phyloP scores from a whole-genome alignment of 1,140 invertebrate genomes.

The Calliopsis andreniformis region DNA sequence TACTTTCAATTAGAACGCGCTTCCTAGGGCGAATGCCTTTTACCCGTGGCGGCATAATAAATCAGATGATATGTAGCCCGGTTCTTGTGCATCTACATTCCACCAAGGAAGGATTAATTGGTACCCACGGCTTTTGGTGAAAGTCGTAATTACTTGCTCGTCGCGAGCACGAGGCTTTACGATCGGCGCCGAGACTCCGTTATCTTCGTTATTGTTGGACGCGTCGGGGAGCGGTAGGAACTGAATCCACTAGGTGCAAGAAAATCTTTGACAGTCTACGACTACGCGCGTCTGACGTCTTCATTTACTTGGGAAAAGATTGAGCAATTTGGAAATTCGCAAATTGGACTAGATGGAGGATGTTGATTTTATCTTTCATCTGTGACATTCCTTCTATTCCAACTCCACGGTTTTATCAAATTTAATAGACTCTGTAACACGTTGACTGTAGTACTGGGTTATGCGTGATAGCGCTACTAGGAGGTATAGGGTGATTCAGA shows the following conservation, averaged over 20 bases:
- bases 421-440: too few relatives aligned
- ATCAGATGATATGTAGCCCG: conserved; percentile 48
- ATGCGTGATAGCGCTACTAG: too few relatives aligned
- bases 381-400: too few relatives aligned
- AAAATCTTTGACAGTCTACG: neutral
- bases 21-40: conserved; percentile 51
- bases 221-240: neutral
- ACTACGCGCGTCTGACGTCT: too few relatives aligned
- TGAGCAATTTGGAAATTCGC: too few relatives aligned
- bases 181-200: neutral
- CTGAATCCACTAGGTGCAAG: neutral
- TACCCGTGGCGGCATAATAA: conserved; percentile 42
- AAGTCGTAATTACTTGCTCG: conserved; percentile 40
- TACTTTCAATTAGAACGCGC: conserved; percentile 50
- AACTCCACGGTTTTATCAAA: too few relatives aligned
- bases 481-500: too few relatives aligned
- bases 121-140: conserved; percentile 47
- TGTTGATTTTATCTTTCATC: too few relatives aligned
- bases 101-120: conserved; percentile 46
- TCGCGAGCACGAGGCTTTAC: conserved; percentile 7
- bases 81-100: conserved; percentile 39
- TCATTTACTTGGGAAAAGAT: too few relatives aligned
- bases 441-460: too few relatives aligned
- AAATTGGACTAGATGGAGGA: too few relatives aligned
- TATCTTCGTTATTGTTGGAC: neutral